Evolutionary conservation across 2,113 vertebrate genomes (phyloP).

Genomic region (Delphinus delphis): DNA sequence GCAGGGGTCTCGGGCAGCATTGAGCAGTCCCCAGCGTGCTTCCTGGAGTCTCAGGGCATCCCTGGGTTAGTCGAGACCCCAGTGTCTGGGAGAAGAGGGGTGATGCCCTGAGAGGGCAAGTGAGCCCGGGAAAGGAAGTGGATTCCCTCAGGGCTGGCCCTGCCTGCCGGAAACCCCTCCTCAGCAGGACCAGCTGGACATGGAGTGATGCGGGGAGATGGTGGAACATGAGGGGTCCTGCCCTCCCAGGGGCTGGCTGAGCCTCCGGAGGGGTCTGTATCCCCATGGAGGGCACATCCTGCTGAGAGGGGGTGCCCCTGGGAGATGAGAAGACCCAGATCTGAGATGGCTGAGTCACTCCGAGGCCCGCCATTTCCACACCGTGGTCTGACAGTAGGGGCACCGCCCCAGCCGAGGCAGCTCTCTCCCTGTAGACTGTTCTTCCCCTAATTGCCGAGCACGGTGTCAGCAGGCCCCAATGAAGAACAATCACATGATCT

Average conservation of each 20-base stretch:
- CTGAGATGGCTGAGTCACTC: neutral
- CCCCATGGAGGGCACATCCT: neutral
- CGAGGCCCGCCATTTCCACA: neutral
- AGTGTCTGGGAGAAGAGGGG: neutral
- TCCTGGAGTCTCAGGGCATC: neutral
- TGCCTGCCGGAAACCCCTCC: neutral
- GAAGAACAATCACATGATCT: constrained; percentile 11
- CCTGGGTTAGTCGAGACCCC: neutral
- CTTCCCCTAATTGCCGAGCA: neutral
- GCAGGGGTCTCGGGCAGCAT: fast-evolving
- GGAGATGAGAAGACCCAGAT: neutral
- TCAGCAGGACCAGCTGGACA: neutral
- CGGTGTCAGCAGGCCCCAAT: neutral
- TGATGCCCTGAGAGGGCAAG: neutral
- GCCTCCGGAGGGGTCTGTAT: neutral
- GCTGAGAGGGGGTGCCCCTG: neutral
- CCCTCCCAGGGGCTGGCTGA: neutral
- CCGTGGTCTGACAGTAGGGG: fast-evolving
- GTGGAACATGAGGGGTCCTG: neutral
- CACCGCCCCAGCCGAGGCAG: fast-evolving
- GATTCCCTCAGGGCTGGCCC: fast-evolving
- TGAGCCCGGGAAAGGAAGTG: neutral
- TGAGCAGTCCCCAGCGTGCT: neutral
- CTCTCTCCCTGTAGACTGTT: neutral
- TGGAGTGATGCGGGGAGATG: neutral